Percentiles rank a stretch among this genome's conserved stretches.
These are phyloP conservation scores for Drosophila kohkoa DNA, from an alignment of 1,140 invertebrate species.

Conservation along the genomic window DNA sequence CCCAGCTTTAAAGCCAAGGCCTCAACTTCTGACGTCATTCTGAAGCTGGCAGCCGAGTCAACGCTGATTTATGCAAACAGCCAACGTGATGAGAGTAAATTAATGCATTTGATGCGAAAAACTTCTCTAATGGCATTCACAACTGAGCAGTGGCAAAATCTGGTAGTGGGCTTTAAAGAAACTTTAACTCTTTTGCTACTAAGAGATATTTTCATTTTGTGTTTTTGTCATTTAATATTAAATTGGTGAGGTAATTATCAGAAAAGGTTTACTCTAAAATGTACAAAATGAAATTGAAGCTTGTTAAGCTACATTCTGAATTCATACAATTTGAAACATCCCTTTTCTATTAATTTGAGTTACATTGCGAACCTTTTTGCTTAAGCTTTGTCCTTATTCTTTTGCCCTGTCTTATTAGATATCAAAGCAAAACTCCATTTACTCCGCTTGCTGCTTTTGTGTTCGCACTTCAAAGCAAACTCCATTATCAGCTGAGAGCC, in stretches of 20 bases:
- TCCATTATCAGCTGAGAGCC: background rate
- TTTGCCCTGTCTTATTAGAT: background rate
- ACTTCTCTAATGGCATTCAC: constrained; percentile 1
- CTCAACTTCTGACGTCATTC: background rate
- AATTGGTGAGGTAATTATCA: background rate
- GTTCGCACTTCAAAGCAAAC: constrained; percentile 2
- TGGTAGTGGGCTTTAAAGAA: background rate
- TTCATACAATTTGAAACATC: background rate
- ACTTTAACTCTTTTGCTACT: background rate
- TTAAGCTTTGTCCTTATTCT: background rate
- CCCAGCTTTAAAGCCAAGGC: background rate
- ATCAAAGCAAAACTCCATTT: background rate
- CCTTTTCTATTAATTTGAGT: background rate
- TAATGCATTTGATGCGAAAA: constrained; percentile 6
- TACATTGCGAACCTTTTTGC: constrained; percentile 4
- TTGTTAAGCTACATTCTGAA: background rate
- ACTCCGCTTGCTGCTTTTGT: background rate
- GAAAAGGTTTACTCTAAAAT: background rate
- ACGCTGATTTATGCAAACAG: constrained; percentile 8
- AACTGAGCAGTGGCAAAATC: background rate
- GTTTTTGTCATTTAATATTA: background rate
- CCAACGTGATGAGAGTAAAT: constrained; percentile 4
- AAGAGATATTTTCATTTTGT: background rate
- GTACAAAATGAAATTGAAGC: background rate
- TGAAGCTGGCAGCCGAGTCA: constrained; percentile 10